phyloP scores from a whole-genome alignment of 2,113 vertebrate genomes.

The Columba janthina region DNA sequence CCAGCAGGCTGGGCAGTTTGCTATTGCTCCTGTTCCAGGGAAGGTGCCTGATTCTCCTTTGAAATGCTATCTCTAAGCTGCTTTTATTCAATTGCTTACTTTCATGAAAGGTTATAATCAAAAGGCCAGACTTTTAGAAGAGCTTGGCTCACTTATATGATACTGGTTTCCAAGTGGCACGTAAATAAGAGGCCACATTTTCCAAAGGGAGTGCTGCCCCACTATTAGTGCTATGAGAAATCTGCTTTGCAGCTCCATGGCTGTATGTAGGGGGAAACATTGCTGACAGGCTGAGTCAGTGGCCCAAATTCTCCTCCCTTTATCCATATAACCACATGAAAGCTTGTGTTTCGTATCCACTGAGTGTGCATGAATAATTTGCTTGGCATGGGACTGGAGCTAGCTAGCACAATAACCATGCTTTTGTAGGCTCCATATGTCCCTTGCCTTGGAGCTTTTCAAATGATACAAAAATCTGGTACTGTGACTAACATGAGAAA shows the following conservation, averaged over 20 bases:
- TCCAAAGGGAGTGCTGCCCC: constrained; percentile 4
- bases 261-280: constrained; percentile 33
- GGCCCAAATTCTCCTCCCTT: constrained; percentile 57
- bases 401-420: constrained; percentile 49
- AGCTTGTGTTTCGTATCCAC: constrained; percentile 53
- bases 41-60: neutral
- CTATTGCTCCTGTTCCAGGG: neutral
- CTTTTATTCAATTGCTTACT: constrained; percentile 34
- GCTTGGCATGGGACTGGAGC: constrained; percentile 46
- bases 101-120: constrained; percentile 26
- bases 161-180: neutral
- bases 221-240: neutral
- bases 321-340: constrained; percentile 66
- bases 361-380: constrained; percentile 61
- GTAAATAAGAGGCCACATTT: constrained; percentile 1
- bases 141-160: neutral
- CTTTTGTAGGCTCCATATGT: constrained; percentile 57
- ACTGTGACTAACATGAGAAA: constrained; percentile 42
- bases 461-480: constrained; percentile 30
- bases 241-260: constrained; percentile 6
- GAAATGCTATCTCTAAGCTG: constrained; percentile 33
- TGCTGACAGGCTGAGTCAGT: constrained; percentile 55
- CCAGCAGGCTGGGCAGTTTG: neutral
- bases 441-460: constrained; percentile 47
- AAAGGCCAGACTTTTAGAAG: neutral